Percentiles rank a stretch among this genome's conserved stretches.
phyloP scores from a whole-genome alignment of 2,113 vertebrate genomes.

The Zosterops lateralis region DNA sequence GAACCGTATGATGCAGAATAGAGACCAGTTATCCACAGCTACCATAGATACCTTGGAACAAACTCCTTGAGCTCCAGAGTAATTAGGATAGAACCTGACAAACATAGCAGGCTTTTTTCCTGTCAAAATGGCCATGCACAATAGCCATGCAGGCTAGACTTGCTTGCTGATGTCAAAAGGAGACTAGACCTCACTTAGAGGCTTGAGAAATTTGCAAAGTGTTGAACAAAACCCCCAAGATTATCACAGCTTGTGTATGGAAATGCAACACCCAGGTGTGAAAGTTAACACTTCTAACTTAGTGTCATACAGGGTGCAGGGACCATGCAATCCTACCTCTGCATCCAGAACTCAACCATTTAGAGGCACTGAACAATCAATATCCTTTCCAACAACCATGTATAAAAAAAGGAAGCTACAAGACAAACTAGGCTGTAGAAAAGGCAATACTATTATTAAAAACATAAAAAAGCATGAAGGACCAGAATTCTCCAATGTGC shows the following conservation, averaged over 20 bases:
- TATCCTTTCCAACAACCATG: background rate
- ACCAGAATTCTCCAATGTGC: background rate
- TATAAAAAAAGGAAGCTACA: background rate
- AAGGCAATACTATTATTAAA: background rate
- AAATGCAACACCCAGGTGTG: slow-evolving; percentile 18
- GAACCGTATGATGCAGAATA: background rate
- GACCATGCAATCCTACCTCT: background rate
- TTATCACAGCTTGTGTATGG: background rate
- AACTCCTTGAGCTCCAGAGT: background rate
- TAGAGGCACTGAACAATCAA: background rate
- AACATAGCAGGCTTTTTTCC: background rate
- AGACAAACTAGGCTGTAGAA: background rate
- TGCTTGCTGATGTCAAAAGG: background rate
- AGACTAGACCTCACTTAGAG: background rate
- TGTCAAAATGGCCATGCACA: background rate
- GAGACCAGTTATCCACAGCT: background rate
- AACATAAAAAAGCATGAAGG: background rate
- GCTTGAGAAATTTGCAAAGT: background rate
- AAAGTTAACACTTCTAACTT: background rate
- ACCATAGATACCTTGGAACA: background rate
- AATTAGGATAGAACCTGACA: background rate
- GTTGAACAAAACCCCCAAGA: slow-evolving; percentile 14
- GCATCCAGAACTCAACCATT: background rate
- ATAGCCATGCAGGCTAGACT: background rate
- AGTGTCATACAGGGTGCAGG: background rate